Evolutionary conservation across 2,797 vertebrate genomes (phyloP), one percentile per base, ranked within the genome.

Genomic region (Mycteria americana): DNA sequence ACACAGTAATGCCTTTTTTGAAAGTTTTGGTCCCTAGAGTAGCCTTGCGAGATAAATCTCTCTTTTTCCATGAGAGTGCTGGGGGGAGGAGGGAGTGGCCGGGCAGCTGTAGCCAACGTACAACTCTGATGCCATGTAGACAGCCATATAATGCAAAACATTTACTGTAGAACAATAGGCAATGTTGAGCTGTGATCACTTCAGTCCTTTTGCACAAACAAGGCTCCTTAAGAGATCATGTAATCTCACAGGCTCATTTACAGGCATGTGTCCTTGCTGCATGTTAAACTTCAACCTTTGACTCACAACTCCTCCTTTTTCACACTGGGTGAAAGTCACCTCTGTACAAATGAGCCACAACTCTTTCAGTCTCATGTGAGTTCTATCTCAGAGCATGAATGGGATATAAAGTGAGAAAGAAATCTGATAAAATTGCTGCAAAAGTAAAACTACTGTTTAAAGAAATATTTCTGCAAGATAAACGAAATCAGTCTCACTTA

Each of bases 1-100:
- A 96, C 68, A 74, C 1, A 85, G 57, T 64, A 39, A 83, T 54
- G 87, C 14, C 50, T 78, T 93, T 82, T 94, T 35, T 92, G 53
- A 90, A 96, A 92, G 79, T 31, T 85, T 84, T 81, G 57, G 68
- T 94, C 89, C 85, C 95, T 43, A n/a, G 85, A 68, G 89, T 60
- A 82, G 72, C 46, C 69, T 80, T 51, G 35, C 51, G 82, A 97
- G 85, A 88, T 43, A 78, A 87, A 89, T 33, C 25, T 70, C n/a
- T 76, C 41, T 73, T 91, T 95, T 86, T 93, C 64, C 72, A 69
- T 59, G 37, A 43, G 45, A 70, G 67, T 56, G 25, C 89, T 70
- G 73, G 23, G 37, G 63, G 46, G 56, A 88, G 68, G 39, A 74
- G 60, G 92, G 90, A 90, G 93, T 24, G 65, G 45, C 37, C 81